These are phyloP conservation scores for Xenentodon cancila DNA, from an alignment of 2,797 vertebrate genomes.

Conservation along the genomic window DNA sequence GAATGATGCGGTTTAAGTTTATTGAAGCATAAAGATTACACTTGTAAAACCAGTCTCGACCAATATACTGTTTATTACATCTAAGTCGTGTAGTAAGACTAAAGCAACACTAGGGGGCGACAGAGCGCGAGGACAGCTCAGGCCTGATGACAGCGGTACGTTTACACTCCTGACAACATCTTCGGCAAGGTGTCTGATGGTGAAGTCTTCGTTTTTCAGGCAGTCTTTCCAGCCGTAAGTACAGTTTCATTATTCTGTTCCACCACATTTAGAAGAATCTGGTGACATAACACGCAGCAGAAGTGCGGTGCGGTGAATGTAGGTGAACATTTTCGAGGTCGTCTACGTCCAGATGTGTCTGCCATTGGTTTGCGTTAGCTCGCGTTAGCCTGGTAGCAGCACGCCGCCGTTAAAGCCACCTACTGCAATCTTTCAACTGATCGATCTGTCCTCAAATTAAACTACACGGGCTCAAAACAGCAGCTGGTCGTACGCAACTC, in stretches of 20 bases:
- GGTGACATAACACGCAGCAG: background rate
- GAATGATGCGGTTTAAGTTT: no score
- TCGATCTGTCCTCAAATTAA: no score
- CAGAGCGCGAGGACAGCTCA: background rate
- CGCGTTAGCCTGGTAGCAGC: slow-evolving; percentile 42
- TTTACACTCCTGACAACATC: slow-evolving; percentile 35
- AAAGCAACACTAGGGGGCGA: slow-evolving; percentile 41
- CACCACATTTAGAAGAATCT: background rate
- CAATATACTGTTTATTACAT: no score
- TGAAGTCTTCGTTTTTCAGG: background rate
- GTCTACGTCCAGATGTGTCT: slow-evolving; percentile 51
- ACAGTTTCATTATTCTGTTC: background rate
- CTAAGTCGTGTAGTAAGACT: background rate
- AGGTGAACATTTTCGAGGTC: background rate
- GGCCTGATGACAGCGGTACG: slow-evolving; percentile 36
- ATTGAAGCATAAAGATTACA: no score
- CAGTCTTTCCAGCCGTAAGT: slow-evolving; percentile 44
- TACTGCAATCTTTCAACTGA: background rate
- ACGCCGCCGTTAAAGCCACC: background rate
- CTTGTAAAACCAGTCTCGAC: no score
- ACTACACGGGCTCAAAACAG: background rate
- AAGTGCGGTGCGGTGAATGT: background rate
- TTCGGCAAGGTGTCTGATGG: slow-evolving; percentile 49
- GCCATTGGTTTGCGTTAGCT: slow-evolving; percentile 45
- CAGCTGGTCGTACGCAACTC: background rate